Base-by-base conservation (phyloP, 2,797 vertebrate species). In the Melanotaenia maccullochi region DNA sequence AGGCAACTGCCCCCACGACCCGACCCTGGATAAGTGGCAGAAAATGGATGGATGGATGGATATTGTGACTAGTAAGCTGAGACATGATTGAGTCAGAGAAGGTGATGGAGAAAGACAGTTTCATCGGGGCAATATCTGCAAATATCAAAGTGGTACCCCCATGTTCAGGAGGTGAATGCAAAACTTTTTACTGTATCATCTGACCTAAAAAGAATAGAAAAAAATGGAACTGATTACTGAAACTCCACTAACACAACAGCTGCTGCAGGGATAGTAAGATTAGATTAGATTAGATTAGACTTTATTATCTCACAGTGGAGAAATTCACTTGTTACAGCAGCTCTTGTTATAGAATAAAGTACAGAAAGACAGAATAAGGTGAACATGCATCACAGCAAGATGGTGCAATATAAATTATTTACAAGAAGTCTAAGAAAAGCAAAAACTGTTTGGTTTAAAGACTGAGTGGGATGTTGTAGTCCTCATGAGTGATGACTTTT, bases 41-140 rank as follows among this genome's bases (percentile, higher is more conserved):
- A 30, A 30, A 30, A 30, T 30, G 28, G 28, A 30, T 30, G 28
- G 28, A 30, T 33, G 32, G 32, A 33, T 33, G 32, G 32, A 33
- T 33, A 33, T 33, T 33, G 32, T 33, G 32, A 7, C 32, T 33
- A 1, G 6, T 33, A 33, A 33, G 28, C 28, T 30, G 28, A 30
- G 28, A n/a, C n/a, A 87, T 90, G 91, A 97, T 88, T 4, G 76
- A 93, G 12, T 95, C 86, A 0, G 83, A 94, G 75, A 91, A 67
- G 49, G 82, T 18, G 61, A 95, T 93, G 0, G 86, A 77, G 30
- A 92, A 70, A 0, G 87, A 83, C 81, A 97, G 92, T 87, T 97
- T 97, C 83, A 98, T 76, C 81, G 97, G 86, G 66, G 96, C 95
- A 0, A 97, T 96, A 88, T 98, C 89, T 94, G 75, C 44, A 51